Evolutionary conservation across 1,140 invertebrate species (phyloP).

Genomic region (Papilio dardanus): DNA sequence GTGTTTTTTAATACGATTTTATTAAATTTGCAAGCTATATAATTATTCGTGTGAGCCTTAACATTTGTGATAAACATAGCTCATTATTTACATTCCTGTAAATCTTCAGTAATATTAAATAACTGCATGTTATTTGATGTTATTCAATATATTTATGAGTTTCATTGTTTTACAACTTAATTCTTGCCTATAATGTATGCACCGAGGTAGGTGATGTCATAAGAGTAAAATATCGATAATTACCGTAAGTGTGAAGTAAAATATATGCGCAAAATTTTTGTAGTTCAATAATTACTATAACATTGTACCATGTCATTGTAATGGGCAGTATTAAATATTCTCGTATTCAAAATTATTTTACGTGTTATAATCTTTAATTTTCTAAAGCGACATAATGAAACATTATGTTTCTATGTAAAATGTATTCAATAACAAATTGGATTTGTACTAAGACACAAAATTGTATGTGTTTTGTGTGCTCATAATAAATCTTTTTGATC

Average conservation of each 20-base stretch:
- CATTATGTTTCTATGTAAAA: conserved; percentile 12
- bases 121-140: conserved; percentile 10
- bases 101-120: conserved; percentile 20
- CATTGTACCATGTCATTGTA: neutral
- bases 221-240: conserved; percentile 3
- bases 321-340: neutral
- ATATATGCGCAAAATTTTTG: conserved; percentile 13
- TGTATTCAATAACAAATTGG: neutral
- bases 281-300: conserved; percentile 5
- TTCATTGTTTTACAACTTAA: conserved; percentile 20
- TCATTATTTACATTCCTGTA: conserved; percentile 35
- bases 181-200: conserved; percentile 28
- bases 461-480: conserved; percentile 27
- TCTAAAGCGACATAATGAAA: conserved; percentile 7
- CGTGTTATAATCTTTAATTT: neutral
- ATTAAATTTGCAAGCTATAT: conserved; percentile 26
- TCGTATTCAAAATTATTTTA: neutral
- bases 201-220: neutral
- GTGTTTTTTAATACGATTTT: conserved; percentile 1
- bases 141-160: neutral
- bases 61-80: conserved; percentile 38
- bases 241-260: neutral
- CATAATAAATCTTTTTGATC: neutral
- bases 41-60: conserved; percentile 38
- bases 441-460: conserved; percentile 9